Base-by-base conservation (phyloP, 2,888 invertebrate genomes). In the Lampropteryx suffumata region DNA sequence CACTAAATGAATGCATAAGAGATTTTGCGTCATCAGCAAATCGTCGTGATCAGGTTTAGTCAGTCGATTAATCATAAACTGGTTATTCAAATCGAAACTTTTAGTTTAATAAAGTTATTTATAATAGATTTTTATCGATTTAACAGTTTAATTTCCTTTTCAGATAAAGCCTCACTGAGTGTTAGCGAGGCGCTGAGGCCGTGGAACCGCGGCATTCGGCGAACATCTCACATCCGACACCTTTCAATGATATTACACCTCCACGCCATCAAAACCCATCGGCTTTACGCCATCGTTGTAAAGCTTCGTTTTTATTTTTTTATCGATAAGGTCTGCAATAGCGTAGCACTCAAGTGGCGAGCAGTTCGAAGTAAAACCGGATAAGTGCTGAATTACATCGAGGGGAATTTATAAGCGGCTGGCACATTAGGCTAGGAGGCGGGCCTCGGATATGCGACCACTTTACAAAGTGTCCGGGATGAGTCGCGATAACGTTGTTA, bases 381-480 rank as follows among this genome's bases (percentile, higher is more conserved):
- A 73, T 82, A 77, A 79, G 82, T 83, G 82, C 78, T 77, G 71
- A 80, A 73, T 74, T 76, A 76, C 72, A 74, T 69, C 65, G 69
- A 67, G 67, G 67, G 57, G 72, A 74, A 77, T 79, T 77, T 77
- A 75, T 70, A 73, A 76, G 72, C 69, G 65, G 55, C 68, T 64
- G 60, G 69, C 73, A 72, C 73, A 73, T 76, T 76, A 72, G 67
- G 24, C 43, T 47, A 49, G 49, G 51, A 51, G 49, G 70, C 80
- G 75, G 67, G 74, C 73, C 74, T 67, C 71, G 82, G 79, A 80
- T 81, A 76, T 81, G 82, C 77, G 82, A 79, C 82, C 88, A 87
- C 88, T 89, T 86, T 86, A 88, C 86, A 86, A 87, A 89, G 82
- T 84, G 89, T 85, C 85, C 86, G 81, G 86, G 86, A 87, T 84